Conservation (phyloP, 2,888 invertebrate species). For the Cyclophora albipunctata region DNA sequence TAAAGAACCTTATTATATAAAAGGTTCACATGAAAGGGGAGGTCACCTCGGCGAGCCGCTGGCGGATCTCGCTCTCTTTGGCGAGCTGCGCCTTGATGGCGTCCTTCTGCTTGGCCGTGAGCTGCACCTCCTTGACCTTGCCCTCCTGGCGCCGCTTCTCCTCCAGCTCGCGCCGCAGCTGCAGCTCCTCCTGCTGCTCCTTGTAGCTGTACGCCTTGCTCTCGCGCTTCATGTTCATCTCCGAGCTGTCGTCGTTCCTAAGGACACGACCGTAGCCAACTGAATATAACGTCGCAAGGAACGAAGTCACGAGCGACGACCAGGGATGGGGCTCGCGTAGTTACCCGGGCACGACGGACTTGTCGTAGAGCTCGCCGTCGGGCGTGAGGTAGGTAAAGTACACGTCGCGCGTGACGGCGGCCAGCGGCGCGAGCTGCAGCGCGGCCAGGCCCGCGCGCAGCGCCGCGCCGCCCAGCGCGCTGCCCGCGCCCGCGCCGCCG, state of each 20-base stretch:
- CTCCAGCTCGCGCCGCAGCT: slow-evolving; percentile 92
- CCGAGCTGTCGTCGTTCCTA: slow-evolving; percentile 66
- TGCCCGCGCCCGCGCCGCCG: slow-evolving; percentile 77
- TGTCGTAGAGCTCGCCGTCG: slow-evolving; percentile 93
- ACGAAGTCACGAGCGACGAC: too few relatives aligned
- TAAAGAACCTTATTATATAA: neutral
- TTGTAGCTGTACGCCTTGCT: slow-evolving; percentile 97
- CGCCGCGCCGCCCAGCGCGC: slow-evolving; percentile 57
- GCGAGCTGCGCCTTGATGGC: slow-evolving; percentile 88
- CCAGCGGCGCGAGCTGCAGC: slow-evolving; percentile 79
- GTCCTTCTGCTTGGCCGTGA: slow-evolving; percentile 92
- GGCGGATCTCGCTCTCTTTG: slow-evolving; percentile 87
- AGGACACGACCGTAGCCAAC: too few relatives aligned
- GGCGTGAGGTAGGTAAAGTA: slow-evolving; percentile 81
- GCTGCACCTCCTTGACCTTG: slow-evolving; percentile 78
- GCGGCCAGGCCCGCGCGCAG: slow-evolving; percentile 75
- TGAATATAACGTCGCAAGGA: too few relatives aligned
- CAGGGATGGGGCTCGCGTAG: too few relatives aligned
- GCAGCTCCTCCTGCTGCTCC: slow-evolving; percentile 96
- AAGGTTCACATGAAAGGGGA: too few relatives aligned
- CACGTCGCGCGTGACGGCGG: slow-evolving; percentile 81
- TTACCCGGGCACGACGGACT: slow-evolving; percentile 74
- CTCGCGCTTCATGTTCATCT: slow-evolving; percentile 92
- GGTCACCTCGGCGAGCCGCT: slow-evolving; percentile 77
- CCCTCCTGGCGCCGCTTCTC: slow-evolving; percentile 89